These are phyloP conservation scores for Eristalis pertinax DNA, from an alignment of 2,888 invertebrate species.

Conservation along the genomic window DNA sequence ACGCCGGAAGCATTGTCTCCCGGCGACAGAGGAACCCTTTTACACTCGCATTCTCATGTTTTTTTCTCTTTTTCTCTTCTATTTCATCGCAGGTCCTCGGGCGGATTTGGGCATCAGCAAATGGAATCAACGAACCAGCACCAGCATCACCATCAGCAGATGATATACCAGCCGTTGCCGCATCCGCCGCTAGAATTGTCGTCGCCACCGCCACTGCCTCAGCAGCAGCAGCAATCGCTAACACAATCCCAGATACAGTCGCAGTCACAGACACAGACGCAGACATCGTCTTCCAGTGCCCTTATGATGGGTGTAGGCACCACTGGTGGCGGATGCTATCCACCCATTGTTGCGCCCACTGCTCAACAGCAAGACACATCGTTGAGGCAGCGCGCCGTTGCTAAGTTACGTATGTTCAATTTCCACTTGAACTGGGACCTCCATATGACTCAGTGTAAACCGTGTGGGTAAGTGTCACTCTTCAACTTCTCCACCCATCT, in stretches of 20 bases:
- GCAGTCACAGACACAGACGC: constrained; percentile 50
- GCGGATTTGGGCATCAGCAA: constrained; percentile 71
- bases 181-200: constrained; percentile 43
- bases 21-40: constrained; percentile 29
- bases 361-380: constrained; percentile 78
- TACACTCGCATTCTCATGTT: constrained; percentile 28
- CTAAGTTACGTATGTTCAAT: constrained; percentile 81
- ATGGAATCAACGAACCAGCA: constrained; percentile 62
- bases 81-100: constrained; percentile 55
- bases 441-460: constrained; percentile 82
- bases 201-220: constrained; percentile 48
- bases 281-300: constrained; percentile 61
- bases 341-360: constrained; percentile 63
- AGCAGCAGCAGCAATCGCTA: constrained; percentile 53
- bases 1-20: neutral
- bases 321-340: constrained; percentile 50
- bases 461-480: constrained; percentile 80
- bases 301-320: constrained; percentile 58
- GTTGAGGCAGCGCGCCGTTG: constrained; percentile 81
- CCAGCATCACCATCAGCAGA: constrained; percentile 67
- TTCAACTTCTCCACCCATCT: neutral
- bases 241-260: neutral
- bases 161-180: constrained; percentile 47
- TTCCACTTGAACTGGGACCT: constrained; percentile 82
- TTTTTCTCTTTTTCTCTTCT: constrained; percentile 21